Conservation (phyloP, 2,888 invertebrate species). For the Cecidostiba fungosa region DNA sequence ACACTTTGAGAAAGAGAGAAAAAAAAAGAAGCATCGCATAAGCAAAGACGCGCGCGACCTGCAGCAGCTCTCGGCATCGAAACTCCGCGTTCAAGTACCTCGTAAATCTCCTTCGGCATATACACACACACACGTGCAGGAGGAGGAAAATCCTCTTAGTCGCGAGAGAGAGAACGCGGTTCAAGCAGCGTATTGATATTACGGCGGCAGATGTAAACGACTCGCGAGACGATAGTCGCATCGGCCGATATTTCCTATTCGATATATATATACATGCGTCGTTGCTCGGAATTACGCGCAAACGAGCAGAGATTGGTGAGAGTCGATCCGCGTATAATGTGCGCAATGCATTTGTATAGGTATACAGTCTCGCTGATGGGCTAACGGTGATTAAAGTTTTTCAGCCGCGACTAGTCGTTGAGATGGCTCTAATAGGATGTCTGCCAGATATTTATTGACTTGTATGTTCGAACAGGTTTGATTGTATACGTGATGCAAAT, state of each 20-base stretch:
- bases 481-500: no score
- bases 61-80: constrained; percentile 30
- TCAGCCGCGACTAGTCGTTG: no score
- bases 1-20: neutral
- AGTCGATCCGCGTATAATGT: neutral
- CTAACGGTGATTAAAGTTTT: neutral
- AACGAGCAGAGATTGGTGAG: neutral
- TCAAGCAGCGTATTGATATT: constrained; percentile 61
- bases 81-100: constrained; percentile 57
- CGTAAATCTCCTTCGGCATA: constrained; percentile 61
- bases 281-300: neutral
- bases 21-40: neutral
- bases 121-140: neutral
- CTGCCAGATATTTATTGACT: no score
- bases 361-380: neutral
- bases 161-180: constrained; percentile 33
- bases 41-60: neutral
- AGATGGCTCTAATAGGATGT: no score
- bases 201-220: constrained; percentile 53
- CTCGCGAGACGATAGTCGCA: constrained; percentile 33
- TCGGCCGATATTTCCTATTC: neutral
- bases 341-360: neutral
- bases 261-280: neutral
- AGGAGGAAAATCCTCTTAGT: constrained; percentile 49
- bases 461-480: no score